Conservation (phyloP, 2,888 invertebrate species). For the Acleris laterana region DNA sequence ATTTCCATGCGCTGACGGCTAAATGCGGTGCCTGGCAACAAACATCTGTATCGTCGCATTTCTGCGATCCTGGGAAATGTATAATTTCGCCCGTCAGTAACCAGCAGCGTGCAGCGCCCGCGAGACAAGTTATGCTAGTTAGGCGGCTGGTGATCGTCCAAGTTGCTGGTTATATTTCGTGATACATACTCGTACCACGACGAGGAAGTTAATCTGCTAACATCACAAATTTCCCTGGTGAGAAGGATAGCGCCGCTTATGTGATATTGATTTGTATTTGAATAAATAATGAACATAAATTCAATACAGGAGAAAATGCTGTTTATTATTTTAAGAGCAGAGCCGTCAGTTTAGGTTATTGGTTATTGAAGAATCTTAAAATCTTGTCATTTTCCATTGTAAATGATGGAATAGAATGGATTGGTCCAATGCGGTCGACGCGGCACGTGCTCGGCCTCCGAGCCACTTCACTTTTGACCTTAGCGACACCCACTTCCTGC, state of each 20-base stretch:
- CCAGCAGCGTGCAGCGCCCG: too few relatives aligned
- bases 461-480: conserved; percentile 33
- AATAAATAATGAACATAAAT: conserved; percentile 14
- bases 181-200: background rate
- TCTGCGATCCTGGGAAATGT: background rate
- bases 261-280: conserved; percentile 8
- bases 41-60: too few relatives aligned
- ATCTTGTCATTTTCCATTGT: conserved; percentile 40
- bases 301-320: background rate
- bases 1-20: too few relatives aligned
- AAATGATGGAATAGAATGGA: conserved; percentile 44
- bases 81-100: background rate
- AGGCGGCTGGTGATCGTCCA: background rate
- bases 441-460: conserved; percentile 45
- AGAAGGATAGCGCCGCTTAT: background rate
- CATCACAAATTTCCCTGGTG: background rate
- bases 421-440: conserved; percentile 42
- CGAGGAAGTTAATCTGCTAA: background rate
- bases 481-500: conserved; percentile 17
- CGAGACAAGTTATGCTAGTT: background rate
- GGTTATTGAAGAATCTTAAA: conserved; percentile 23
- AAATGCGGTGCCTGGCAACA: too few relatives aligned
- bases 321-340: conserved; percentile 4
- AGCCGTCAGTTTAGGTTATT: background rate
- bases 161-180: conserved; percentile 1